Conservation (phyloP, 2,888 invertebrate genomes). For the Oligia strigilis region DNA sequence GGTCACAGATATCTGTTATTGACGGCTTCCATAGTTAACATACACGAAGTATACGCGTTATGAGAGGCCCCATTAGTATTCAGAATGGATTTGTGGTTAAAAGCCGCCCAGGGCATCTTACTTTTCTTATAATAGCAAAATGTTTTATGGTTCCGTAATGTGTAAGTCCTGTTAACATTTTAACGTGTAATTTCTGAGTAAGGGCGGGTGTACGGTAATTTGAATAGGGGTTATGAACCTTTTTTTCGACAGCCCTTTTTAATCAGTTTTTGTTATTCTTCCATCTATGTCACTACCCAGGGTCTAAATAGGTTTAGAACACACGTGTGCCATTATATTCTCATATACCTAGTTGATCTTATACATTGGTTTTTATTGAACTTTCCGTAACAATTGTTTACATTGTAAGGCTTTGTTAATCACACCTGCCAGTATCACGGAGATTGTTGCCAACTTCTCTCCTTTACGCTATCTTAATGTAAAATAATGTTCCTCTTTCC, state of each 20-base stretch:
- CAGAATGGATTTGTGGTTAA: constrained; percentile 67
- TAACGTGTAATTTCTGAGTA: constrained; percentile 37
- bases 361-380: not conserved
- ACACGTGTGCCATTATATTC: not conserved
- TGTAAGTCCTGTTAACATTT: constrained; percentile 43
- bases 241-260: constrained; percentile 22
- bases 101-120: constrained; percentile 64
- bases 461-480: not conserved
- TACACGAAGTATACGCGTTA: constrained; percentile 43
- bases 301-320: not conserved
- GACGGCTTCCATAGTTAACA: constrained; percentile 56
- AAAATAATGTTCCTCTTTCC: constrained; percentile 23
- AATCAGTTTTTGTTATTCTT: constrained; percentile 13
- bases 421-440: not conserved
- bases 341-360: not conserved
- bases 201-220: constrained; percentile 31
- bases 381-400: constrained; percentile 1
- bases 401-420: not conserved
- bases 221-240: constrained; percentile 15
- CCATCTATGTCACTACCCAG: not conserved
- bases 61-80: constrained; percentile 67
- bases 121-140: constrained; percentile 60
- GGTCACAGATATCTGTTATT: constrained; percentile 63
- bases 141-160: constrained; percentile 55
- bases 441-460: not conserved